Conservation (phyloP, 1,140 invertebrate genomes). For the Telenomus remus region DNA sequence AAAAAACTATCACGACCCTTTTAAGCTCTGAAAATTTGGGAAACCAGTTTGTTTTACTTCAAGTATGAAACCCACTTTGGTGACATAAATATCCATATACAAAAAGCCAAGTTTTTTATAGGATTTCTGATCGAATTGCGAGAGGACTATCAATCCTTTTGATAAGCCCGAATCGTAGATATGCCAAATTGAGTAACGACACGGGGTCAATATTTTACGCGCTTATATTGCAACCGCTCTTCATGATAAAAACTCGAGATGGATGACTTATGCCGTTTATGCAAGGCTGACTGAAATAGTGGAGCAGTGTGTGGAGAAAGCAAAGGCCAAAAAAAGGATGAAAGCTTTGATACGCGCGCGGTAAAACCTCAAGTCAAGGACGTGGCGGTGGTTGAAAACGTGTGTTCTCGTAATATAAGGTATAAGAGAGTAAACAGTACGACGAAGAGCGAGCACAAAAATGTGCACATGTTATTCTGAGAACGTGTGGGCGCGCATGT, state of each 20-base stretch:
- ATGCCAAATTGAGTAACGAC: constrained; percentile 56
- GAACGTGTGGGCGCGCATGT: constrained; percentile 10
- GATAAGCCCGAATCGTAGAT: constrained; percentile 45
- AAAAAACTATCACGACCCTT: too few relatives aligned
- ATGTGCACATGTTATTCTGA: constrained; percentile 17
- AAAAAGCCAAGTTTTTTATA: constrained; percentile 11
- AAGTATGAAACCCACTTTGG: too few relatives aligned
- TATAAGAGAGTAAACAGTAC: neutral
- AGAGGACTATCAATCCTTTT: constrained; percentile 53
- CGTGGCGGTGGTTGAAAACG: too few relatives aligned
- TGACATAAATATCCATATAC: too few relatives aligned
- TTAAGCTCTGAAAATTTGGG: too few relatives aligned
- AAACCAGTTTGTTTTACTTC: too few relatives aligned
- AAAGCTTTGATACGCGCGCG: constrained; percentile 40
- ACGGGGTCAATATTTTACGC: constrained; percentile 44
- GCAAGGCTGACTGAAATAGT: constrained; percentile 54
- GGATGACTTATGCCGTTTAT: constrained; percentile 57
- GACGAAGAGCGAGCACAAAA: constrained; percentile 20
- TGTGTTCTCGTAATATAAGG: constrained; percentile 16
- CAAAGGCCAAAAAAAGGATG: constrained; percentile 34
- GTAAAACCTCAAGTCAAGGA: constrained; percentile 16
- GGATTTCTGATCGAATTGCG: constrained; percentile 41
- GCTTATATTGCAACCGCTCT: constrained; percentile 40
- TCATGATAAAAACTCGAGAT: constrained; percentile 50
- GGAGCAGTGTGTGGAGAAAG: constrained; percentile 25